Base-by-base conservation (phyloP, 2,797 vertebrate species). In the Cossypha niveicapilla region DNA sequence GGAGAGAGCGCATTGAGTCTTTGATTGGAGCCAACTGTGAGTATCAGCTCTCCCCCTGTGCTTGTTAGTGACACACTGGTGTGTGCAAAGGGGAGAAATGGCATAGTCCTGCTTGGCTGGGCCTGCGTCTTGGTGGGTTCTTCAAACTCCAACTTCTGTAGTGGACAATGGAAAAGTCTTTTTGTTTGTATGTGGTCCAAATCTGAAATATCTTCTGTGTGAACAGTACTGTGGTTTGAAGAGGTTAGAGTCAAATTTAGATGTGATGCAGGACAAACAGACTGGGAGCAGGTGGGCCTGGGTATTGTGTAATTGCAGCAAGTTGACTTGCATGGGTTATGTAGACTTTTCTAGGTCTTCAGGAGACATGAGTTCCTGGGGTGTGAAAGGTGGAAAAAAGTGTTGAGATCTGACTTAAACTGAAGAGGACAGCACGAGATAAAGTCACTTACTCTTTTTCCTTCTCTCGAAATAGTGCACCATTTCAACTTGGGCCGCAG, bases 401-500 rank as follows among this genome's bases (percentile, higher is more conserved):
- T 80, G 61, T 44, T 80, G 90, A 79, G 27, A 21, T 84, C 62
- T 79, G 67, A 45, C 53, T 77, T 72, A 25, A 78, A 32, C 7
- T 71, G 71, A 61, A 50, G 80, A 68, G 63, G 37, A 61, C 50
- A 75, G 34, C 72, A 51, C 1, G 7, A 21, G 72, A 56, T 53
- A n/a, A 87, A 92, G 34, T 75, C n/a, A 35, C 51, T 71, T 7
- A 39, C 63, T 14, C 18, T 37, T 79, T 45, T 44, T 37, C 21
- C 12, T 89, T 76, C 56, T 57, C 41, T 48, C 42, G 58, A 53
- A 87, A 70, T 88, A 99, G 99, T 99, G 97, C 99, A 99, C 90
- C 99, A 99, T 96, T 99, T 99, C 87, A 99, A 99, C 97, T 97
- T 99, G 41, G 99, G 99, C 25, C 98, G 99, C 76, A 98, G 99